Base-by-base conservation (phyloP, 2,113 vertebrate genomes). In the Anhinga anhinga region DNA sequence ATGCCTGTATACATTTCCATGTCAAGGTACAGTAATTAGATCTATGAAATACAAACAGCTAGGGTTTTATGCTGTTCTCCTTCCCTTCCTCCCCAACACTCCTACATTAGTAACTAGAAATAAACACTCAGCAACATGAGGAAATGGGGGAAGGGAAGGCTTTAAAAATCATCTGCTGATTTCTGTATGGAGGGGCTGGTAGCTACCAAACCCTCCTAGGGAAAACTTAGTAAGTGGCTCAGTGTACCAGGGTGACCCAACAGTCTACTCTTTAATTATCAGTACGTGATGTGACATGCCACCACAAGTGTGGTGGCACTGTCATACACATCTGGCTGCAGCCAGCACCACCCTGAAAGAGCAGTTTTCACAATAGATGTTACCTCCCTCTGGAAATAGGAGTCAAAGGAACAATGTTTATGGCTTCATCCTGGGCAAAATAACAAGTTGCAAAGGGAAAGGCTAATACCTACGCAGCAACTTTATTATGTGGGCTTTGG, bases 1-100 rank as follows among this genome's bases (percentile, higher is more conserved):
- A 1, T 93, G 81, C 56, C 45, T 87, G 77, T 87, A 72, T 79
- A 65, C 45, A 66, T 93, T 91, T 78, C 45, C 36, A 63, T 66
- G 62, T 85, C 83, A 92, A 89, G 91, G 71, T n/a, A 49, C 27
- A 85, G 84, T 92, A 93, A 96, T 90, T 95, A 96, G 59, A 88
- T 86, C 82, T 86, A 59, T 62, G 72, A 90, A 93, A 95, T 92
- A 93, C 72, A 95, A 93, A 96, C 55, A 74, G 38, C 20, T 58
- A 42, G 9, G 13, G 27, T 44, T 93, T 95, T 95, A 74, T 26
- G 15, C 63, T 71, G 10, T 27, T 84, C 72, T 71, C 47, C 71
- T 29, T 80, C 76, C 45, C 29, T 45, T 74, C 69, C 66, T 92
- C 74, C 76, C 56, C 56, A 84, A 13, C 52, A 53, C 65, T 93